A percentile compares a stretch with the other conserved stretches of the same genome.
These are phyloP conservation scores for Anneissia japonica DNA, from an alignment of 35 echinoderm and acorn worm genomes.

Conservation along the genomic window DNA sequence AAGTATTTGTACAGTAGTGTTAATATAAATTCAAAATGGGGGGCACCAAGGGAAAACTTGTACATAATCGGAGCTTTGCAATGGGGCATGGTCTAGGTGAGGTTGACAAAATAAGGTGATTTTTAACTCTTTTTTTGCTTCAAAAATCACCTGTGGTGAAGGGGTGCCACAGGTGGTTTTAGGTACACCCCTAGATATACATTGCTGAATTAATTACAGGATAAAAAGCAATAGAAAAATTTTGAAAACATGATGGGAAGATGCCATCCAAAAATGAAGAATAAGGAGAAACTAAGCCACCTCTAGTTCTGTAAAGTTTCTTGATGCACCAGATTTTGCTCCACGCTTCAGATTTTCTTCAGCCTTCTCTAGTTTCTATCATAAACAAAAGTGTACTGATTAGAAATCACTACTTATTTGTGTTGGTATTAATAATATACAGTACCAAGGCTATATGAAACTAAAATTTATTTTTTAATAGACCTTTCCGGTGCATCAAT, in stretches of 20 bases:
- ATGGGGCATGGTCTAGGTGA: neutral
- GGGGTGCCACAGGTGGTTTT: too few species aligned
- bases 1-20: neutral
- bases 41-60: neutral
- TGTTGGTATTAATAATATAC: too few species aligned
- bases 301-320: neutral
- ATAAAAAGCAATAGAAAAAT: too few species aligned
- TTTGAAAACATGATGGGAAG: too few species aligned
- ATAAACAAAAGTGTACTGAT: neutral
- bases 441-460: too few species aligned
- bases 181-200: too few species aligned
- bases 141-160: too few species aligned
- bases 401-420: too few species aligned
- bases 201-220: too few species aligned
- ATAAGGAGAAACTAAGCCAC: neutral
- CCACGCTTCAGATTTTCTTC: neutral
- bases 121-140: slow-evolving; percentile 9
- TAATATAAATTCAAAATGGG: neutral
- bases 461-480: too few species aligned
- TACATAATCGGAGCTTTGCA: neutral
- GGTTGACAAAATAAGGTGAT: neutral
- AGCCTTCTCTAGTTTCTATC: neutral
- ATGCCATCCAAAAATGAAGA: too few species aligned
- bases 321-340: neutral
- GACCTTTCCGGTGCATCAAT: too few species aligned